phyloP scores from a whole-genome alignment of 64 coral and sea anemone species.

The Pocillopora damicornis region DNA sequence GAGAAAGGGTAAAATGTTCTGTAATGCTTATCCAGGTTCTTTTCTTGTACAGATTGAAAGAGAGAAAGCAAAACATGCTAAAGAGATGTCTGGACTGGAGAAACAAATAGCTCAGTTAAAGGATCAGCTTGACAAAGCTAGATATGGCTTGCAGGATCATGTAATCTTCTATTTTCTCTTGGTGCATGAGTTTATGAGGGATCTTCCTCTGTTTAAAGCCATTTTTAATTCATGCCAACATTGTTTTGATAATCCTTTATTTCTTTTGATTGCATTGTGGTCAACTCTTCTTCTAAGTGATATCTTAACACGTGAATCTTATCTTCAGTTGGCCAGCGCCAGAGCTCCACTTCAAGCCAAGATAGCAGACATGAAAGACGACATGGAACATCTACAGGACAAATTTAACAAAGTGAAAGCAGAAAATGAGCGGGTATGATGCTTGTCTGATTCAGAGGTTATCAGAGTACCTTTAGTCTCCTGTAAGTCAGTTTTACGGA shows the following conservation, averaged over 20 bases:
- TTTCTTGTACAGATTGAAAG: constrained; percentile 52
- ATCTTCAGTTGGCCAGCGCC: constrained; percentile 53
- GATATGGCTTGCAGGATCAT: constrained; percentile 56
- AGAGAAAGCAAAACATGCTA: constrained; percentile 46
- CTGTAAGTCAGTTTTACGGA: neutral
- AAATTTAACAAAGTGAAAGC: constrained; percentile 64
- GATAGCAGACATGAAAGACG: constrained; percentile 69
- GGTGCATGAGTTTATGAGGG: no score
- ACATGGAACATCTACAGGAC: constrained; percentile 54
- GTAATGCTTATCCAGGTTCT: neutral
- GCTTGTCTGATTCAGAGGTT: neutral
- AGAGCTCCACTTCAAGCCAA: constrained; percentile 75
- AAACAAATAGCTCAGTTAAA: constrained; percentile 65
- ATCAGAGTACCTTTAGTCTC: neutral
- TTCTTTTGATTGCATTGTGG: no score
- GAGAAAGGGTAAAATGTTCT: neutral
- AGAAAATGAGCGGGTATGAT: constrained; percentile 70
- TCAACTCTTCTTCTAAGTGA: no score
- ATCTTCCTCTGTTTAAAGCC: no score
- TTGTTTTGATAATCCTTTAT: no score
- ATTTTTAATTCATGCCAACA: no score
- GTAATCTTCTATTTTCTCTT: constrained; percentile 15
- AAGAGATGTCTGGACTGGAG: constrained; percentile 48
- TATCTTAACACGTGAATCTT: neutral
- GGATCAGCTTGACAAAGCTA: constrained; percentile 55